Evolutionary conservation across 2,113 vertebrate genomes (phyloP).

Genomic region (Neodon shergylaensis): DNA sequence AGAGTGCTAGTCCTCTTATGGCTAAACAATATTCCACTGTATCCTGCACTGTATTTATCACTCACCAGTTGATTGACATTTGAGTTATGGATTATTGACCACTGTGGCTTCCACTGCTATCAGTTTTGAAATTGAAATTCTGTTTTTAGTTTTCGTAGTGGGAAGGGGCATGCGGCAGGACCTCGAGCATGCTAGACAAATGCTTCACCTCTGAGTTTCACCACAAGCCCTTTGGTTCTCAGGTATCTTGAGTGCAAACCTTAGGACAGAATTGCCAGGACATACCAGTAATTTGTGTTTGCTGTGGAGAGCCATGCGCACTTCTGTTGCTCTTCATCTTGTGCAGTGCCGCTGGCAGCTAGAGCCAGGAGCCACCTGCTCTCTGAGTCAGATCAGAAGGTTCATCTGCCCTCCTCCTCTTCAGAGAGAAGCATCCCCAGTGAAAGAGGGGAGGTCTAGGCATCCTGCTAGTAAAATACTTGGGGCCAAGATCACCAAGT

Average conservation of each 20-base stretch:
- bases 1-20: neutral
- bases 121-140: neutral
- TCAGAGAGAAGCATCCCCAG: neutral
- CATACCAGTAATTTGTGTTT: neutral
- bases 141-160: neutral
- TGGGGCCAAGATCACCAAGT: neutral
- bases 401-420: neutral
- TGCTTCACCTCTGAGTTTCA: neutral
- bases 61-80: neutral
- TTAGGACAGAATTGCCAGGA: neutral
- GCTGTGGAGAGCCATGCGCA: neutral
- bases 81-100: neutral
- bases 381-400: neutral
- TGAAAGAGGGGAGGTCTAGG: neutral
- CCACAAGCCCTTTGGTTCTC: neutral
- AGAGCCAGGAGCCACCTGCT: neutral
- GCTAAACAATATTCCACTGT: slow-evolving; percentile 4
- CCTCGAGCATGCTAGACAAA: neutral
- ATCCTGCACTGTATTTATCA: neutral
- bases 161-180: neutral
- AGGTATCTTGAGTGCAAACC: neutral
- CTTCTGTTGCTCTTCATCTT: neutral
- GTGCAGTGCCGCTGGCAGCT: neutral
- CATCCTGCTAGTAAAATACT: neutral
- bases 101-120: neutral